phyloP scores from a whole-genome alignment of 2,888 invertebrate species.

The Stramonita haemastoma region DNA sequence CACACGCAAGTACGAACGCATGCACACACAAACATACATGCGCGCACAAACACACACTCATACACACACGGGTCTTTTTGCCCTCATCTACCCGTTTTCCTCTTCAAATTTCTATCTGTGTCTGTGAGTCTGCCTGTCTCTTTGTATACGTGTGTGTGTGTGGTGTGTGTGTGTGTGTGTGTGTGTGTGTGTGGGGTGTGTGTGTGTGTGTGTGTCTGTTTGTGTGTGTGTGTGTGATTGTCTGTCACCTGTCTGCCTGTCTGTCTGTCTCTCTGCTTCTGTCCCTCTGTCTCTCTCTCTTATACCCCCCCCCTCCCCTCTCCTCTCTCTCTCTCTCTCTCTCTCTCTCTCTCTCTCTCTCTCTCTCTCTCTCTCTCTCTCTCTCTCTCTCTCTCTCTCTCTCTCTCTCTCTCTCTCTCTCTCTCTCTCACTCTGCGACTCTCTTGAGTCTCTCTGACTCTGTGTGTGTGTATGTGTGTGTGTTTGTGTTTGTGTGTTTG shows the following conservation, averaged over 20 bases:
- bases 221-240: too few species aligned
- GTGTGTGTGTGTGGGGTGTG: too few species aligned
- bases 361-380: background rate
- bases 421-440: background rate
- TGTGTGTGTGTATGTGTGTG: background rate
- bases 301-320: background rate
- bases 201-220: background rate
- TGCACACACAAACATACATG: background rate
- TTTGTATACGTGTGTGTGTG: too few species aligned
- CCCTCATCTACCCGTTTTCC: too few species aligned
- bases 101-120: too few species aligned
- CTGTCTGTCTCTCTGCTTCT: background rate
- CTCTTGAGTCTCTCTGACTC: background rate
- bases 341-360: background rate
- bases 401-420: background rate
- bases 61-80: too few species aligned
- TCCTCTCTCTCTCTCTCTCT: background rate
- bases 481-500: too few species aligned
- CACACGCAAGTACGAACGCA: background rate
- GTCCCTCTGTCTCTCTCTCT: background rate
- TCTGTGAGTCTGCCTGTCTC: too few species aligned
- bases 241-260: background rate
- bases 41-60: conserved; percentile 3
- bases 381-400: background rate
- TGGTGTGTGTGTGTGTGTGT: background rate